Evolutionary conservation across 2,797 vertebrate genomes (phyloP).

Genomic region (Pipistrellus nathusii): DNA sequence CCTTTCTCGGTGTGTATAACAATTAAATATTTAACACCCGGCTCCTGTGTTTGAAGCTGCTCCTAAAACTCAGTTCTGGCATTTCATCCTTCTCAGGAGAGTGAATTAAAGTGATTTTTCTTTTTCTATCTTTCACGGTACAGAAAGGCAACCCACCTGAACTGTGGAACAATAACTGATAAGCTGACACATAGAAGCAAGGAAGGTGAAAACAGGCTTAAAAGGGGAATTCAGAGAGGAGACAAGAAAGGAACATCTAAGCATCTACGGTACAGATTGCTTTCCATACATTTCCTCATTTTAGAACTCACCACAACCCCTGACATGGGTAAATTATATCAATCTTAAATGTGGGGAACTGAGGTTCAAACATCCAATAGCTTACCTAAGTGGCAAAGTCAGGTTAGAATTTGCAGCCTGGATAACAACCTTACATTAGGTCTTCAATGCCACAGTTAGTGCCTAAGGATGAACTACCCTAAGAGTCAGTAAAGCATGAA

Average conservation of each 20-base stretch:
- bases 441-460: not conserved
- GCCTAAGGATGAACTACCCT: not conserved
- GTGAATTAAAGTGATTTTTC: conserved; percentile 41
- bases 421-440: not conserved
- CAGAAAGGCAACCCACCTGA: not conserved
- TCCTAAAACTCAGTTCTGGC: not conserved
- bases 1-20: conserved; percentile 23
- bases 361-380: not conserved
- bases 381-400: not conserved
- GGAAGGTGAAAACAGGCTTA: not conserved
- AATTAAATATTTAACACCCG: not conserved
- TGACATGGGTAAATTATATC: rapidly evolving
- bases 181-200: not conserved
- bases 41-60: conserved; percentile 10
- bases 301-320: not conserved
- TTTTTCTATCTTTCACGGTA: not conserved
- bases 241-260: not conserved
- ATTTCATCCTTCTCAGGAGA: conserved; percentile 27
- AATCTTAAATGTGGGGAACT: not conserved
- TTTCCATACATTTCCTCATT: not conserved
- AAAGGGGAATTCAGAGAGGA: not conserved
- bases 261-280: not conserved
- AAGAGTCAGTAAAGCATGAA: not conserved
- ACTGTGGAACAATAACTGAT: not conserved
- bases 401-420: not conserved